Evolutionary conservation across 37 sponge, comb jelly and placozoan genomes (phyloP), one percentile per base, ranked within the genome.

Genomic region (Hexactinellida sp.): DNA sequence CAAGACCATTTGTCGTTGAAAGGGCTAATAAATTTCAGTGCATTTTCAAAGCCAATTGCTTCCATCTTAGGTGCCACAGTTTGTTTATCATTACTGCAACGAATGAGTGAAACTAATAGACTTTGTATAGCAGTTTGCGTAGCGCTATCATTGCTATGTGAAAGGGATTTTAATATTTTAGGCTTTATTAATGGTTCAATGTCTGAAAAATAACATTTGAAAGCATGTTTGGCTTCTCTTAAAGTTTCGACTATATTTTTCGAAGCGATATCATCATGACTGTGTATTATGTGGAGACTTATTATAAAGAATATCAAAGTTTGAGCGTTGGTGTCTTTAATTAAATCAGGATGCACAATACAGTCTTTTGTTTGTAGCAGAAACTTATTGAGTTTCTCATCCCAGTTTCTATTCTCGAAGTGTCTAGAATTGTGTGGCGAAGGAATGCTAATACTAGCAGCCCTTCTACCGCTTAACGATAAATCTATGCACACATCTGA

Each of bases 41-140:
- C 76, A 63, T 63, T 63, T n/a, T 63, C 76, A 63, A 63, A 63
- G 76, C 76, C 76, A 7, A 63, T 63, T 63, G 76, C 30, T 10
- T 63, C 76, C 76, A 63, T 63, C 30, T 63, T 63, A 28, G 76
- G 76, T 23, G 76, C 76, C 5, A 63, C 76, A 63, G 25, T 28
- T n/a, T 63, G 76, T 7, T 63, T 63, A 1, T 63, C 76, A 63
- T 28, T 28, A 63, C 76, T 63, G 13, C 76, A 10, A 63, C 76
- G 30, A 32, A 63, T 63, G 13, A 28, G 34, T 7, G 76, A 63
- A 3, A 63, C 76, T n/a, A 63, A 63, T 25, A 63, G 34, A 63
- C 28, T 25, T 63, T 63, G 76, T 3, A 63, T 23, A 63, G 76
- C 76, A 7, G 76, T 32, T n/a, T 63, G 76, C 5, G 76, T 63